phyloP scores from a whole-genome alignment of 2,888 invertebrate genomes.

The Geotrupes spiniger region DNA sequence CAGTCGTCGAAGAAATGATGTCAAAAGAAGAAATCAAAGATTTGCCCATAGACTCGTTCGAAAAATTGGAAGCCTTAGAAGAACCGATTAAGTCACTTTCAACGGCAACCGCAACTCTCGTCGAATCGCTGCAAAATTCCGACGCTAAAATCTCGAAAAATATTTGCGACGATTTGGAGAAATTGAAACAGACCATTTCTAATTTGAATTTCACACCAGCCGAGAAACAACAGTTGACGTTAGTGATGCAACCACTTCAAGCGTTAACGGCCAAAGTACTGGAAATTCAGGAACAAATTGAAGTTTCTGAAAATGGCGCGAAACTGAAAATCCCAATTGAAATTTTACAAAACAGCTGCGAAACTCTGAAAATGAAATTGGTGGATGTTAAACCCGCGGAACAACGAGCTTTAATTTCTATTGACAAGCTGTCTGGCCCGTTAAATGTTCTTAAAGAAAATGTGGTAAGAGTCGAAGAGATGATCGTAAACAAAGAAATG shows the following conservation, averaged over 20 bases:
- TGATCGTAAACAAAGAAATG: neutral
- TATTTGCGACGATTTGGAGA: neutral
- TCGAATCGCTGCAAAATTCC: neutral
- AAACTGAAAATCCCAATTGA: neutral
- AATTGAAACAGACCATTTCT: neutral
- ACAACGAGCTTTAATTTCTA: neutral
- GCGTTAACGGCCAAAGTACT: slow-evolving; percentile 7
- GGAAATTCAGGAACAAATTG: slow-evolving; percentile 5
- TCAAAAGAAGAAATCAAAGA: slow-evolving; percentile 9
- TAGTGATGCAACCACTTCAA: slow-evolving; percentile 5
- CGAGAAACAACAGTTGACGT: neutral
- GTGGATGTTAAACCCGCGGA: neutral
- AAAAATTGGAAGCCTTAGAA: slow-evolving; percentile 10
- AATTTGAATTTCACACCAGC: neutral
- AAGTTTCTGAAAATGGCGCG: neutral
- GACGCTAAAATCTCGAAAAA: neutral
- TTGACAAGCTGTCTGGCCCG: neutral
- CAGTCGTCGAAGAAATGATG: slow-evolving; percentile 9
- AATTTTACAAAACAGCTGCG: neutral
- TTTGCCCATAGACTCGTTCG: slow-evolving; percentile 6
- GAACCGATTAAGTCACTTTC: slow-evolving; percentile 15
- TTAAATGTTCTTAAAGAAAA: neutral
- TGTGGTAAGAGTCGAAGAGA: neutral
- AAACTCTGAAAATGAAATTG: neutral
- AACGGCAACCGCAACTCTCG: neutral